Percentiles rank a stretch among this genome's conserved stretches.
phyloP scores from a whole-genome alignment of 2,888 invertebrate genomes.

The Sympetrum striolatum region DNA sequence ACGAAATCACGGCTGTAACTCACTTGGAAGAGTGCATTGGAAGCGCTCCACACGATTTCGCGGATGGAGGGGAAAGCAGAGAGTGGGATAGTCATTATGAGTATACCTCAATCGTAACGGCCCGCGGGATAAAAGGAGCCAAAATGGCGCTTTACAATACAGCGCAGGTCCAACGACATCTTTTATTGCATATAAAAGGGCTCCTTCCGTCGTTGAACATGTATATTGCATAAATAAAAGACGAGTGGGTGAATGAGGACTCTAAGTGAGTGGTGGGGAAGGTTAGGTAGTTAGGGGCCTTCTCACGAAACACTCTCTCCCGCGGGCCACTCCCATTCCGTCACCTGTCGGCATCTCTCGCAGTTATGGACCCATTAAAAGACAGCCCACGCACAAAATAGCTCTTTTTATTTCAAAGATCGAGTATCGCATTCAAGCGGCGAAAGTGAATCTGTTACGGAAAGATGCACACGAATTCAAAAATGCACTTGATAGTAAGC shows the following conservation, averaged over 20 bases:
- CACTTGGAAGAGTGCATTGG: slow-evolving; percentile 17
- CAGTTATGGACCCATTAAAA: slow-evolving; percentile 11
- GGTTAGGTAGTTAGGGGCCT: not conserved
- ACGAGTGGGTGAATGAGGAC: slow-evolving; percentile 23
- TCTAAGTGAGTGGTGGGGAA: not conserved
- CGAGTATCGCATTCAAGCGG: not conserved
- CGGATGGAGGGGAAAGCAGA: not conserved
- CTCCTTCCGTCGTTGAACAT: slow-evolving; percentile 33
- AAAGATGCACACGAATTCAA: too few relatives aligned
- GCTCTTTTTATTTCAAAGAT: not conserved
- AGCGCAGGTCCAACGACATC: slow-evolving; percentile 14
- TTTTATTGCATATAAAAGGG: slow-evolving; percentile 42
- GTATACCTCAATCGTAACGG: slow-evolving; percentile 35
- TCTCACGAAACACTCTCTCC: not conserved
- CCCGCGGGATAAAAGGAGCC: slow-evolving; percentile 25
- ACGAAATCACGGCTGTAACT: slow-evolving; percentile 20
- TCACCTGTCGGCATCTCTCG: not conserved
- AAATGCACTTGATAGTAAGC: too few relatives aligned
- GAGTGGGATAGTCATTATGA: slow-evolving; percentile 15
- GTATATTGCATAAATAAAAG: slow-evolving; percentile 37
- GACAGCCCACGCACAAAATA: not conserved
- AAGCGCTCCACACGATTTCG: not conserved
- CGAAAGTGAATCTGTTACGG: not conserved
- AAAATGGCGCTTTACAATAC: slow-evolving; percentile 36
- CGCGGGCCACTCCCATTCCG: not conserved